Percentiles rank a stretch among this genome's conserved stretches.
Conservation (phyloP, 2,113 vertebrate species). For the Cervus canadensis region DNA sequence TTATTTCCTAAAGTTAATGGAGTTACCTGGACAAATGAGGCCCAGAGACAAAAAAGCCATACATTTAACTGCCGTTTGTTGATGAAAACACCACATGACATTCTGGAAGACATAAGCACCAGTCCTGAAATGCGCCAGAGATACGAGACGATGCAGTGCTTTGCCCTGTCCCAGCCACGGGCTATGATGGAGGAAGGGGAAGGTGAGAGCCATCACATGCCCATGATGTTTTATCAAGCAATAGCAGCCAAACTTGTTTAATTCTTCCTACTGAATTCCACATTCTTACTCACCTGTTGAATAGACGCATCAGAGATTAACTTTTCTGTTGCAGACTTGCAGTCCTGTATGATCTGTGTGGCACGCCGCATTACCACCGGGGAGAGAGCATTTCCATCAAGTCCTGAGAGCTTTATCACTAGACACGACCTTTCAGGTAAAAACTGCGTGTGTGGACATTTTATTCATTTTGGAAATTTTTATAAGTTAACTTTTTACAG, state of each 20-base stretch:
- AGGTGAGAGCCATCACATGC: conserved; percentile 81
- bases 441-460: conserved; percentile 5
- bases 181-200: conserved; percentile 99
- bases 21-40: conserved; percentile 91
- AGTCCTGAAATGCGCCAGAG: conserved; percentile 82
- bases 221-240: background rate
- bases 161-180: conserved; percentile 95
- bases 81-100: conserved; percentile 86
- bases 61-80: conserved; percentile 98
- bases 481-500: background rate
- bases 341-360: conserved; percentile 99
- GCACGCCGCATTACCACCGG: conserved; percentile 91
- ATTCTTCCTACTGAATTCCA: background rate
- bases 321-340: conserved; percentile 87
- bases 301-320: background rate
- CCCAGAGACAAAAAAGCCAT: conserved; percentile 94
- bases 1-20: conserved; percentile 85
- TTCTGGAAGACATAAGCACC: conserved; percentile 85
- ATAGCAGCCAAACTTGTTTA: background rate
- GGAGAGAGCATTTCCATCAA: conserved; percentile 84
- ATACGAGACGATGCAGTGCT: conserved; percentile 99
- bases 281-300: background rate
- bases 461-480: background rate
- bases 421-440: conserved; percentile 96
- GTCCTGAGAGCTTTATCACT: conserved; percentile 94